Percentiles rank a stretch among this genome's conserved stretches.
These are phyloP conservation scores for Graptemys geographica DNA, from an alignment of 2,797 vertebrate genomes.

Conservation along the genomic window DNA sequence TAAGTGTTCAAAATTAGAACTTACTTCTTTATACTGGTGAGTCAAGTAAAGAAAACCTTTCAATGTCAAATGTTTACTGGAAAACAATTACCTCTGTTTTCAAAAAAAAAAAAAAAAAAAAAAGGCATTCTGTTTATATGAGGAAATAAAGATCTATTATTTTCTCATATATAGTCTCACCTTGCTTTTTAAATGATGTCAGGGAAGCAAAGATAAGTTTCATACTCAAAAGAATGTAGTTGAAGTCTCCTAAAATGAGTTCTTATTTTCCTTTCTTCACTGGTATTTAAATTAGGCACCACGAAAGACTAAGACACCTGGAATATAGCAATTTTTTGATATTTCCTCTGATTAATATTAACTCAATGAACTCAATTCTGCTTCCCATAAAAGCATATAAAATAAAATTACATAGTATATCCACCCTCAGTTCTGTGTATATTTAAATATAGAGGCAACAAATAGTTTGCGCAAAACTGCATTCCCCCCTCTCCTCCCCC, in stretches of 20 bases:
- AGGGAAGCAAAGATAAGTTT: neutral
- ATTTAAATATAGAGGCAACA: neutral
- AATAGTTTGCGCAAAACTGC: neutral
- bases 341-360: constrained; percentile 17
- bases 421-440: neutral
- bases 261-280: neutral
- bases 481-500: neutral
- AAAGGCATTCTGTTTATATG: neutral
- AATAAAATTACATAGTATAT: constrained; percentile 32
- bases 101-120: neutral
- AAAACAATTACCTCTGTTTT: constrained; percentile 20
- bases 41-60: neutral
- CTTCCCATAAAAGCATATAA: neutral
- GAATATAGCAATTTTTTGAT: neutral
- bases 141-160: neutral
- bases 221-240: neutral
- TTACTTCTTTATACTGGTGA: neutral
- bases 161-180: neutral
- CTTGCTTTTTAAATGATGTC: neutral
- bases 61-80: neutral
- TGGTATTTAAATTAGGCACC: neutral
- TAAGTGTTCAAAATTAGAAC: neutral
- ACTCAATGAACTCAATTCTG: constrained; percentile 23
- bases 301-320: neutral
- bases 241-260: neutral